Evolutionary conservation across 2,113 vertebrate genomes (phyloP), one percentile per base, ranked within the genome.

Genomic region (Nettapus auritus): DNA sequence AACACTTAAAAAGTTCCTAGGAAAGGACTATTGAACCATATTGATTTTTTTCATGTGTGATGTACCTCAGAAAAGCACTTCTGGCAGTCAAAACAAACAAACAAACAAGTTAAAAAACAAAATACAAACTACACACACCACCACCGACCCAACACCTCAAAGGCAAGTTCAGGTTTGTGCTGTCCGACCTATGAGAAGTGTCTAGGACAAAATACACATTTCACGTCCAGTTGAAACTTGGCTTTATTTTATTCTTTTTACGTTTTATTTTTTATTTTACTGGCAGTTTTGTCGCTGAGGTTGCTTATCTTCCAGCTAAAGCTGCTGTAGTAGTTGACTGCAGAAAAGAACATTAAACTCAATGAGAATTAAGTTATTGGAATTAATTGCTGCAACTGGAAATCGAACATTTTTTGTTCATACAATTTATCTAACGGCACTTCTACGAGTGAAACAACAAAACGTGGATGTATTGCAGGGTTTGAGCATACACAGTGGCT

Each of bases 1-100:
- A 86, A 4, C 34, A 64, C 64, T 86, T 95, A 56, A 62, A 90
- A 92, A 90, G 21, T 64, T 94, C 17, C 76, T 56, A 50, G 44
- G 44, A 26, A 20, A 38, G 66, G 33, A 40, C 42, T 68, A 38
- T 38, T 94, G 10, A 44, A 40, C 7, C 8, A 34, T 6, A 4
- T 40, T 62, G 31, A 34, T 40, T 93, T 86, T 86, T 38, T 92
- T 18, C 26, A 26, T 28, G 13, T 60, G 9, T 28, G 15, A 46
- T 23, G 7, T 50, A 59, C 78, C 70, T 88, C 46, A 63, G 56
- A 74, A 79, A 78, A 91, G 31, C 38, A 78, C 44, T 82, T 46
- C 2, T 33, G 16, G 23, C 44, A 55, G 29, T 36, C 2, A 31
- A 44, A 33, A 46, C 13, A 53, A 44, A 15, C 4, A 29, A 19